Evolutionary conservation across 2,113 vertebrate species (phyloP).

Genomic region (Bettongia penicillata): DNA sequence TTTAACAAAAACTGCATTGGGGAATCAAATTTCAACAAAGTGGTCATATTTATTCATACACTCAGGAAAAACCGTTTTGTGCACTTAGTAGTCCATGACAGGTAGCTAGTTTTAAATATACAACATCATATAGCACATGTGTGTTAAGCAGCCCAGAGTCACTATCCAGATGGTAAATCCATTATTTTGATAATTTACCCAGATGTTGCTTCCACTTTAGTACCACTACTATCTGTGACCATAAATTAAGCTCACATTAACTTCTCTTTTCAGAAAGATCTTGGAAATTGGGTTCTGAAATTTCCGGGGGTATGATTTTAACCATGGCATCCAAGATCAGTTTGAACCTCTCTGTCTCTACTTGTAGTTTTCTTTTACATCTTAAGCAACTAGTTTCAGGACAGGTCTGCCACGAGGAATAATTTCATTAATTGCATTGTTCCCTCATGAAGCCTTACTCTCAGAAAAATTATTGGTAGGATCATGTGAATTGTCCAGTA

Average conservation of each 20-base stretch:
- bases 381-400: neutral
- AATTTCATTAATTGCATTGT: neutral
- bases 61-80: conserved; percentile 33
- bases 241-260: conserved; percentile 36
- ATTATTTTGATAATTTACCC: conserved; percentile 12
- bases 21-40: conserved; percentile 44
- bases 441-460: neutral
- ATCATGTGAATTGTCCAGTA: neutral
- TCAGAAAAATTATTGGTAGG: neutral
- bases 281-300: neutral
- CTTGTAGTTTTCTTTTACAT: neutral
- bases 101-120: conserved; percentile 5
- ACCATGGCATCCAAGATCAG: too few relatives aligned
- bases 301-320: too few relatives aligned
- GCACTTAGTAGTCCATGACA: neutral
- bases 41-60: conserved; percentile 71
- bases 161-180: conserved; percentile 9
- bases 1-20: conserved; percentile 49
- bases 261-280: conserved; percentile 53
- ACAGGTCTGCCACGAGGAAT: neutral
- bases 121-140: neutral
- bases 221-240: conserved; percentile 31
- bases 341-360: neutral
- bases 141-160: neutral
- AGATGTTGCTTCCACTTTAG: conserved; percentile 15